Conservation (phyloP, 2,888 invertebrate species). For the Synergus umbraculus region DNA sequence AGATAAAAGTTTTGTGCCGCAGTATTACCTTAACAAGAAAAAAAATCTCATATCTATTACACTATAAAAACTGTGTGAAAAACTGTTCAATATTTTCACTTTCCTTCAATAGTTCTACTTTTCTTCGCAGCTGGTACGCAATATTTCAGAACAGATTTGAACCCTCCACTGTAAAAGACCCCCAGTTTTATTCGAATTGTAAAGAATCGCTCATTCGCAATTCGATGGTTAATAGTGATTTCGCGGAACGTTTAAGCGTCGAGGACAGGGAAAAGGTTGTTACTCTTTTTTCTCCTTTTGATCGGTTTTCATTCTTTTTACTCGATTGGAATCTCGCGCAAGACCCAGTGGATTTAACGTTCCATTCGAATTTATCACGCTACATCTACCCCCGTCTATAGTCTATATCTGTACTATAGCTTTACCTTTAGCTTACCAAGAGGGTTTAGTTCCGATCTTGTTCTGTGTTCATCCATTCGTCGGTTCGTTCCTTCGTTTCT, state of each 20-base stretch:
- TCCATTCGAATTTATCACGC: constrained; percentile 60
- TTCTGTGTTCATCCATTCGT: constrained; percentile 59
- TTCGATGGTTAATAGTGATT: neutral
- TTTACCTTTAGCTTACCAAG: constrained; percentile 51
- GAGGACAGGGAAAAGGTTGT: constrained; percentile 3
- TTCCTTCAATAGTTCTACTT: neutral
- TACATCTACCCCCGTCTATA: constrained; percentile 50
- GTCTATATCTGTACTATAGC: constrained; percentile 49
- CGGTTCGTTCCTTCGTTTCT: constrained; percentile 52
- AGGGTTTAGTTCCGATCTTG: constrained; percentile 61
- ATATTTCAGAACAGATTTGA: neutral
- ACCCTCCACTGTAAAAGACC: neutral
- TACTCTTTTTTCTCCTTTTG: constrained; percentile 43
- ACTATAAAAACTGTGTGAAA: neutral
- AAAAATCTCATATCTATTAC: no score
- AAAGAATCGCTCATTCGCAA: neutral
- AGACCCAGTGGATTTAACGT: constrained; percentile 52
- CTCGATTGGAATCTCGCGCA: constrained; percentile 43
- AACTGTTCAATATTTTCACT: neutral
- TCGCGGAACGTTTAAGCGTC: neutral
- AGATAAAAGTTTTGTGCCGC: no score
- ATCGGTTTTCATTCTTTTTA: constrained; percentile 34
- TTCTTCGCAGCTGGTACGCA: neutral
- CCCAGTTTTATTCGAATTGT: neutral
- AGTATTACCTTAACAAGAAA: no score